Conservation (phyloP, 2,113 vertebrate species). For the Melierax canorus region DNA sequence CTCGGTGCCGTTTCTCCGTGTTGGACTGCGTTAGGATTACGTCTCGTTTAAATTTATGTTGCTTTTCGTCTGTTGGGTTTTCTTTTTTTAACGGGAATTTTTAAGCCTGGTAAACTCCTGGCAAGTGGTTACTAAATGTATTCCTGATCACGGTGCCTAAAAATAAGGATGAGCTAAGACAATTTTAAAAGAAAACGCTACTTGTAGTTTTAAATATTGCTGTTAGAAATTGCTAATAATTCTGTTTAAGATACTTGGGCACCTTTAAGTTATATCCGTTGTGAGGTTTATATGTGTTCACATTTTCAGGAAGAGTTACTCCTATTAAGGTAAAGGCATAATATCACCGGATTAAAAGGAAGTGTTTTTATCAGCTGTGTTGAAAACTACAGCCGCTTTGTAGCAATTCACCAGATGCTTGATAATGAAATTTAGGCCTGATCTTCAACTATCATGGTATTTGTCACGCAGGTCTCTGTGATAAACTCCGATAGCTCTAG, state of each 20-base stretch:
- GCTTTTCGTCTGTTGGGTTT: not conserved
- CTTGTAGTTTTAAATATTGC: not conserved
- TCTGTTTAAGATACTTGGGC: not conserved
- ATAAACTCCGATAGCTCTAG: not conserved
- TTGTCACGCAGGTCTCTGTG: not conserved
- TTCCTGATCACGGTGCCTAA: not conserved
- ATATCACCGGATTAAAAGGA: not conserved
- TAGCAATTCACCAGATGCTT: not conserved
- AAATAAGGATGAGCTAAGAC: not conserved
- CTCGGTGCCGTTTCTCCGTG: fast-evolving
- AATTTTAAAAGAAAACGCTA: not conserved
- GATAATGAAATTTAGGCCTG: not conserved
- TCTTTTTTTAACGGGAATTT: not conserved
- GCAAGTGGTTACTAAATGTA: not conserved
- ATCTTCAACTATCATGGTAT: not conserved
- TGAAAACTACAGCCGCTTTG: not conserved
- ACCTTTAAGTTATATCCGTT: not conserved
- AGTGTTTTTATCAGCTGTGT: not conserved
- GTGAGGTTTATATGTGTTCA: not conserved
- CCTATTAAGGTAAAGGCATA: not conserved
- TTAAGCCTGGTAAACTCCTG: not conserved
- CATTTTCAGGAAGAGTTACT: not conserved
- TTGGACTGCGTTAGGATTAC: fast-evolving
- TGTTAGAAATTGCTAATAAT: not conserved
- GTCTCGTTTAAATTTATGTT: too few species aligned